A percentile compares a stretch with the other conserved stretches of the same genome.
Conservation (phyloP, 37 sponge, comb jelly and placozoan species). For the Oscarella lobularis region DNA sequence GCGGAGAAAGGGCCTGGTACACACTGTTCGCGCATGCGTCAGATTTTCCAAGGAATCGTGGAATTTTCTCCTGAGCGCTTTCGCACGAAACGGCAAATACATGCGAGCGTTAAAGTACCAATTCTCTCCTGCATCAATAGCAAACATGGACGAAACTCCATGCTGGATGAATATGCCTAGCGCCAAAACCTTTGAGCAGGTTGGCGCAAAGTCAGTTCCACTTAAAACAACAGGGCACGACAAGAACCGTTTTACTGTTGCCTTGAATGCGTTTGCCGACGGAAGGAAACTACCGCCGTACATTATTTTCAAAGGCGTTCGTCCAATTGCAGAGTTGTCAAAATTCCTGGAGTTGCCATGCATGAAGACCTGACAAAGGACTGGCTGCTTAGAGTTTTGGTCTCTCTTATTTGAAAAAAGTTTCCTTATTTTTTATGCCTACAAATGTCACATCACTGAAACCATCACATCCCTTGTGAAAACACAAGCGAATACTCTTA, state of each 20-base stretch:
- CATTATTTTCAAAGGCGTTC: constrained; percentile 43
- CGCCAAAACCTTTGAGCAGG: constrained; percentile 20
- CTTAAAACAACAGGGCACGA: constrained; percentile 42
- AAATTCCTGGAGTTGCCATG: too few species aligned
- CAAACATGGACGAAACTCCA: constrained; percentile 45
- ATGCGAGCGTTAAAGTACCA: too few species aligned
- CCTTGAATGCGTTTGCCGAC: constrained; percentile 36
- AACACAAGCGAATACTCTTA: constrained; percentile 5
- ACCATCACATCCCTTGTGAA: neutral
- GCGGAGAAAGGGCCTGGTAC: too few species aligned
- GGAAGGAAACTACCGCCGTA: constrained; percentile 30
- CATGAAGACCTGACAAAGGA: constrained; percentile 37
- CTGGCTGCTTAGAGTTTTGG: constrained; percentile 25
- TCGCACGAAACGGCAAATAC: too few species aligned
- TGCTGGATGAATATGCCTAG: constrained; percentile 55
- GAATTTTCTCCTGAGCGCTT: too few species aligned
- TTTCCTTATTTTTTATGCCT: constrained; percentile 39
- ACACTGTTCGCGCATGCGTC: too few species aligned
- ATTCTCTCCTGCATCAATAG: neutral
- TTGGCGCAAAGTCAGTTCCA: constrained; percentile 35
- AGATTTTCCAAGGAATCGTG: too few species aligned
- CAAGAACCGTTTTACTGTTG: constrained; percentile 33
- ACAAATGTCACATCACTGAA: constrained; percentile 30
- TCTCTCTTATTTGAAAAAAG: constrained; percentile 18
- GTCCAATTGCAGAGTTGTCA: constrained; percentile 18